These are phyloP conservation scores for Ochotona princeps DNA, from an alignment of 2,113 vertebrate species.

Conservation along the genomic window DNA sequence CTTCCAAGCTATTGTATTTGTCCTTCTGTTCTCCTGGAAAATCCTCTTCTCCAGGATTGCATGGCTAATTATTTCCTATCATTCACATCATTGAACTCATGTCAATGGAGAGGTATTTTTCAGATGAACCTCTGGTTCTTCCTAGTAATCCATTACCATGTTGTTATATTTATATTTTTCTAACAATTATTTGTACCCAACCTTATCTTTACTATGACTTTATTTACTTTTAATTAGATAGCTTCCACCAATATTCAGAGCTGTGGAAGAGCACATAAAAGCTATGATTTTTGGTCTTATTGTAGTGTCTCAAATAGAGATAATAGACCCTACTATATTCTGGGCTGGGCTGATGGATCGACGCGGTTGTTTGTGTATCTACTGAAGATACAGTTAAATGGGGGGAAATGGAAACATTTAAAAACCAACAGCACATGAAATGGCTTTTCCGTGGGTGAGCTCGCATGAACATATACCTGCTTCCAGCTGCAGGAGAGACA, in stretches of 20 bases:
- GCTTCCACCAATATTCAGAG: neutral
- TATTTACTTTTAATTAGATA: conserved; percentile 45
- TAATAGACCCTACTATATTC: neutral
- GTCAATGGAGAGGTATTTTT: neutral
- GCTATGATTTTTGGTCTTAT: conserved; percentile 20
- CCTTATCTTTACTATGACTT: conserved; percentile 47
- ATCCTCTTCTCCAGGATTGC: neutral
- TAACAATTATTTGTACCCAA: conserved; percentile 31
- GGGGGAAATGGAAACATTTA: neutral
- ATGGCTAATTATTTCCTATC: neutral
- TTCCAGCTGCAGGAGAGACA: neutral
- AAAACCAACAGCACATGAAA: neutral
- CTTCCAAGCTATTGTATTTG: neutral
- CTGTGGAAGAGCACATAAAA: conserved; percentile 11
- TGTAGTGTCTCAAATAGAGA: neutral
- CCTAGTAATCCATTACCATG: conserved; percentile 46
- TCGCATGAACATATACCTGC: neutral
- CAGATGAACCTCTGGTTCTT: neutral
- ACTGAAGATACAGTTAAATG: neutral
- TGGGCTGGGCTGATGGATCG: neutral
- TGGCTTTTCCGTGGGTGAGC: neutral
- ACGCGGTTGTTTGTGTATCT: neutral
- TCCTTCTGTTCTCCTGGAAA: neutral
- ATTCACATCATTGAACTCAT: conserved; percentile 46
- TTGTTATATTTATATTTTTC: conserved; percentile 33